Evolutionary conservation across 2,113 vertebrate genomes (phyloP).

Genomic region (Bolborhynchus lineola): DNA sequence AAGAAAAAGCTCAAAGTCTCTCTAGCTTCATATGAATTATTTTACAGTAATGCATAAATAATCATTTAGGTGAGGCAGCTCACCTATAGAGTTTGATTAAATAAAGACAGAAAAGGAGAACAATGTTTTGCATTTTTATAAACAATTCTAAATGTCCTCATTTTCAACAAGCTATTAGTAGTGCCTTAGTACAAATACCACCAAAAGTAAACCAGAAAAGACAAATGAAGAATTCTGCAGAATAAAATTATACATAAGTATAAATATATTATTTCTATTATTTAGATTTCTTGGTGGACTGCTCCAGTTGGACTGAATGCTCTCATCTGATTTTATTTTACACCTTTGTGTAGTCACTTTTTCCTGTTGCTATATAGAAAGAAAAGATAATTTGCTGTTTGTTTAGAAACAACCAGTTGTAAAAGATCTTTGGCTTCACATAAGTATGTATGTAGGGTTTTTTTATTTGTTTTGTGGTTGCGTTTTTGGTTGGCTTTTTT

Average conservation of each 20-base stretch:
- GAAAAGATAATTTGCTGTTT: not conserved
- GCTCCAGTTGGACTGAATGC: not conserved
- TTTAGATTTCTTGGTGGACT: not conserved
- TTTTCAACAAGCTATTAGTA: slow-evolving; percentile 15
- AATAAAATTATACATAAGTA: not conserved
- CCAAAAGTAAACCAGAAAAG: not conserved
- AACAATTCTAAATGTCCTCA: not conserved
- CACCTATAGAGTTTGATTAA: slow-evolving; percentile 37
- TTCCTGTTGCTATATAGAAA: not conserved
- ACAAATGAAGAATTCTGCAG: not conserved
- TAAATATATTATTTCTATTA: not conserved
- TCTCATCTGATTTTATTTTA: not conserved
- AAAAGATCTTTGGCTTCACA: not conserved
- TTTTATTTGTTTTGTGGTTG: not conserved
- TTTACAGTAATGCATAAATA: slow-evolving; percentile 15
- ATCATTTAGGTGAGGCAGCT: not conserved
- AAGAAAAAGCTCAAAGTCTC: not conserved
- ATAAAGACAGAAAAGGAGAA: not conserved
- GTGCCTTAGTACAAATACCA: not conserved
- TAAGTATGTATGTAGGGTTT: rapidly evolving
- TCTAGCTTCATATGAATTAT: slow-evolving; percentile 12
- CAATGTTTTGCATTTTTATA: slow-evolving; percentile 43
- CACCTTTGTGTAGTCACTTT: not conserved
- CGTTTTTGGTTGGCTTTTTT: not conserved
- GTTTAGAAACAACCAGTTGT: not conserved